Conservation (phyloP, 2,888 invertebrate species). For the Eupelmus urozonus region DNA sequence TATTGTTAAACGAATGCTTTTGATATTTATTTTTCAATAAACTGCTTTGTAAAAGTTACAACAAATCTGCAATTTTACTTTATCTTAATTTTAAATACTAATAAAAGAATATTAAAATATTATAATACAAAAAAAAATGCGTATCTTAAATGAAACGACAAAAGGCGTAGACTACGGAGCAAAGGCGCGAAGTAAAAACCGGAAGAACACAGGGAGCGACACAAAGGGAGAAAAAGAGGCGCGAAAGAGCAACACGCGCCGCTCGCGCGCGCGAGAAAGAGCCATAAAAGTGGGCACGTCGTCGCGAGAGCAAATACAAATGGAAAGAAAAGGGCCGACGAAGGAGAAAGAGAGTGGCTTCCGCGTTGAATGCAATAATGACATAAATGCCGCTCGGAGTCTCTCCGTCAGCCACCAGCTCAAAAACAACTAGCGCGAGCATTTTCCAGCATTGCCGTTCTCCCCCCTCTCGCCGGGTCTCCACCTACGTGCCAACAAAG, state of each 20-base stretch:
- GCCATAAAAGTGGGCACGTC: conserved; percentile 30
- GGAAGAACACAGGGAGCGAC: conserved; percentile 1
- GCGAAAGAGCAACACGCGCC: not conserved
- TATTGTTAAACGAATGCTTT: too few relatives aligned
- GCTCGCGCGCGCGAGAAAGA: not conserved
- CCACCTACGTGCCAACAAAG: not conserved
- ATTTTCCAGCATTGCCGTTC: too few relatives aligned
- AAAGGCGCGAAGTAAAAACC: not conserved
- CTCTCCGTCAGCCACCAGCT: too few relatives aligned
- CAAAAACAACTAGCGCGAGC: too few relatives aligned
- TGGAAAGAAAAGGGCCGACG: conserved; percentile 38
- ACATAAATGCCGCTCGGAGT: conserved; percentile 25
- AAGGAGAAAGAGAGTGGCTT: conserved; percentile 37
- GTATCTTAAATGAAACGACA: not conserved
- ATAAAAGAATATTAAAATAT: too few relatives aligned
- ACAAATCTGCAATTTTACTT: too few relatives aligned
- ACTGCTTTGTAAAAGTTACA: too few relatives aligned
- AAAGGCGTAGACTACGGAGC: conserved; percentile 40
- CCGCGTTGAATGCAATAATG: conserved; percentile 43
- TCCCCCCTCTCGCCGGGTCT: not conserved
- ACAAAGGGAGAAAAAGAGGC: conserved; percentile 19
- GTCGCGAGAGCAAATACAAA: conserved; percentile 34
- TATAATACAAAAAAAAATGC: too few relatives aligned
- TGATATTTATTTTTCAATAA: too few relatives aligned
- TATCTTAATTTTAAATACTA: too few relatives aligned